These are phyloP conservation scores for Trididemnum clinides DNA, from an alignment of 23 tunicate genomes.

Conservation along the genomic window DNA sequence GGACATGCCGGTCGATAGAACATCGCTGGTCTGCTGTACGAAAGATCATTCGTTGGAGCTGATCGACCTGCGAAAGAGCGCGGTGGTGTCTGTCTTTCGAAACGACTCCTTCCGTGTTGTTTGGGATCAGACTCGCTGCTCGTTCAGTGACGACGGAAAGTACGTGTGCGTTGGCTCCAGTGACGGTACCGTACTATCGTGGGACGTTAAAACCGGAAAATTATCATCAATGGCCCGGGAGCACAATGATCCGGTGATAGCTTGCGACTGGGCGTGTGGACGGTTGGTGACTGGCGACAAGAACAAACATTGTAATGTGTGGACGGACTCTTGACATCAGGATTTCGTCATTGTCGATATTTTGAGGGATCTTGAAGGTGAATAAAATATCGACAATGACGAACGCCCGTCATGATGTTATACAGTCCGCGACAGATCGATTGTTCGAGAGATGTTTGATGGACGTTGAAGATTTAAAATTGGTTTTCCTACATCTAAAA, in stretches of 20 bases:
- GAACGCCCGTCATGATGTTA: background rate
- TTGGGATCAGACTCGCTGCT: constrained; percentile 69
- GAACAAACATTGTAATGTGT: constrained; percentile 51
- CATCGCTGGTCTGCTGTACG: constrained; percentile 77
- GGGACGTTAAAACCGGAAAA: constrained; percentile 65
- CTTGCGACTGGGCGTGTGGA: constrained; percentile 83
- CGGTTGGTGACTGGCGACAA: constrained; percentile 78
- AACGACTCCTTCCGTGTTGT: constrained; percentile 68
- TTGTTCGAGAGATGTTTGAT: too few species aligned
- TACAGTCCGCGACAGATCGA: too few species aligned
- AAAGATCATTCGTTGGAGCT: constrained; percentile 91
- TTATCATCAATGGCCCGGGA: constrained; percentile 25
- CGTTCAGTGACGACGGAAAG: constrained; percentile 57
- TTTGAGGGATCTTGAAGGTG: background rate
- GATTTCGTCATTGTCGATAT: constrained; percentile 42
- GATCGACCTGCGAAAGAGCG: constrained; percentile 63
- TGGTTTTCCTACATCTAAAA: too few species aligned
- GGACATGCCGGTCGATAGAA: constrained; percentile 83
- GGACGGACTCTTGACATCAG: constrained; percentile 72
- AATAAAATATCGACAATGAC: background rate
- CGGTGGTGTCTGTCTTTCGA: constrained; percentile 53
- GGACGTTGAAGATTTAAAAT: too few species aligned
- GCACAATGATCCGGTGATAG: constrained; percentile 76
- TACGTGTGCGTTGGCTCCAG: constrained; percentile 77
- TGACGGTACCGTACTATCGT: constrained; percentile 75